Conservation (phyloP, 2,113 vertebrate species). For the Antechinus stuartii region DNA sequence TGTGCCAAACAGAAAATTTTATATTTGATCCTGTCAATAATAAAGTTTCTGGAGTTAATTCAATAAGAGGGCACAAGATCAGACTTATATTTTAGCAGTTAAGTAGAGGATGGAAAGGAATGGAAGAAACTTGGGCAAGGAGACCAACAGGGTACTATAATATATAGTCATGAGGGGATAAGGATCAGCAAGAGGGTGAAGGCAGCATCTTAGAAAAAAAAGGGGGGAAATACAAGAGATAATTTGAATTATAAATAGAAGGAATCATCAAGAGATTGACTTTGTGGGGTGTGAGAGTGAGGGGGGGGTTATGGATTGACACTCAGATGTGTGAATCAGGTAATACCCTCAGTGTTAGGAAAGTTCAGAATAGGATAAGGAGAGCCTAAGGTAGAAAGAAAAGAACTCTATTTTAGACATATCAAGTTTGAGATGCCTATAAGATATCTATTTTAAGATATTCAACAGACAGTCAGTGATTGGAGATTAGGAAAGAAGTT, state of each 20-base stretch:
- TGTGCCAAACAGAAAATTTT: not conserved
- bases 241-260: not conserved
- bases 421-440: not conserved
- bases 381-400: not conserved
- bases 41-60: not conserved
- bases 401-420: not conserved
- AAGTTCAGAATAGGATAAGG: not conserved
- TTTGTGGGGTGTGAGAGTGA: not conserved
- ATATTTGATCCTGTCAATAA: not conserved
- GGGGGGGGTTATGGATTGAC: not conserved
- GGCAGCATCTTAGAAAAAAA: not conserved
- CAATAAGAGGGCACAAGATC: not conserved
- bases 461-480: not conserved
- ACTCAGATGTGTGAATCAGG: not conserved
- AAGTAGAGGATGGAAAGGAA: not conserved
- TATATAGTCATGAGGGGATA: not conserved
- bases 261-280: not conserved
- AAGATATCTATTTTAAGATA: too few relatives aligned
- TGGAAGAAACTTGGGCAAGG: not conserved
- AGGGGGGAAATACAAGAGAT: not conserved
- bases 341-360: not conserved
- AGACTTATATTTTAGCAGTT: not conserved
- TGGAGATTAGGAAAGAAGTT: not conserved
- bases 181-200: not conserved
- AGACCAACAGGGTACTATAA: not conserved